Evolutionary conservation across 1,140 invertebrate genomes (phyloP), one percentile per base, ranked within the genome.

Genomic region (Brachionus rubens): DNA sequence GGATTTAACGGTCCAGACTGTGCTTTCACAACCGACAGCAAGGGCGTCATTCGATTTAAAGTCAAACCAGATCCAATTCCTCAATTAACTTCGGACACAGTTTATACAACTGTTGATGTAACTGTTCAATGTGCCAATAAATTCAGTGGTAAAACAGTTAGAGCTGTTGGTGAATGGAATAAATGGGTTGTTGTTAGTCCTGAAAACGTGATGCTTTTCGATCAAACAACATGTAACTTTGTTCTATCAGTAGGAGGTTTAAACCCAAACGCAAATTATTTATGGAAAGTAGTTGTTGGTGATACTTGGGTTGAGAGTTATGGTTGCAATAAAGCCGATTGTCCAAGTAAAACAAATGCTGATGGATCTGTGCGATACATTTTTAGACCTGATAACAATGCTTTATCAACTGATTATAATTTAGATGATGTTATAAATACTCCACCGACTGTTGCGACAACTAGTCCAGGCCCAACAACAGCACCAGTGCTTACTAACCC

Each of bases 161-260:
- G 70, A 75, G 70, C 70, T 46, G 47, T 47, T 28, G 70, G 70
- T n/a, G 48, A 75, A 5, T 75, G 46, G 46, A 50, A 48, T n/a
- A 72, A 54, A 36, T 72, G 68, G 68, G 19, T 50, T 4, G 68
- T 50, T 36, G 50, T 50, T 1, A 41, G 36, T 33, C 21, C 46
- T 28, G 10, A 36, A 21, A 54, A 54, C 50, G 30, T 72, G 19
- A 72, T 72, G 68, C 14, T 19, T 21, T 72, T 72, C 16, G 68
- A 72, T 72, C 19, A 48, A 54, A 72, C 21, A 33, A 26, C 46
- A 24, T 72, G 68, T n/a, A 54, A 48, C 16, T 72, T 36, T 40
- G 26, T 54, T 30, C 19, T 72, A 30, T 48, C 50, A 10, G 68
- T 72, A 3, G 46, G 46, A 6, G 68, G 68, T 7, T 24, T 72